Base-by-base conservation (phyloP, 2,797 vertebrate species). In the Phoeniculus purpureus region DNA sequence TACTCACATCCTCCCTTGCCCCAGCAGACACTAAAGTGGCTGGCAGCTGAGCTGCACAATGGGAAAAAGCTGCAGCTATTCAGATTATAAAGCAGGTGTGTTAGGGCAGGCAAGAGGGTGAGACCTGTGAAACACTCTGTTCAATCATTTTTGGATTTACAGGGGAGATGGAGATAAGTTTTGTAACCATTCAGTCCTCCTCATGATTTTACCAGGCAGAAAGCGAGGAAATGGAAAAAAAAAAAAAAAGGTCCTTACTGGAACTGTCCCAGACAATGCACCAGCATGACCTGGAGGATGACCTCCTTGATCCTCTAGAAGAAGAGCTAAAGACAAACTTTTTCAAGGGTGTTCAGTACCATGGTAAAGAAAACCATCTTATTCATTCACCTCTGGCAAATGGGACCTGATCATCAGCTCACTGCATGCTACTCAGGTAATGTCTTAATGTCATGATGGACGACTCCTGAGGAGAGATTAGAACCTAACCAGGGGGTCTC, bases 171-270 rank as follows among this genome's bases (percentile, higher is more conserved):
- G 31, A 88, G 27, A 58, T 5, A 43, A 50, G 61, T 73, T 76
- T 84, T 79, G 77, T 60, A 88, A 32, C 29, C 2, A 2, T 13
- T 43, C 60, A 43, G 51, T n/a, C 8, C 67, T 89, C 59, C 66
- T 80, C 60, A 18, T 25, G 29, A 58, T 73, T 73, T 60, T 32
- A 2, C 74, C 60, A 77, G 31, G 70, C 62, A 90, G 34, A 15
- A 40, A 72, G 29, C 50, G 29, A 93, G 62, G 67, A 94, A 93
- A 92, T 40, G 50, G 91, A 95, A 84, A 73, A 62, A 55, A 52
- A 32, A 16, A 25, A 85, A 59, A 45, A 76, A 10, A 88, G 84
- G 48, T 34, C 37, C 37, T 37, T 37, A 37, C 37, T 37, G 37
- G 37, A 37, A 37, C 71, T 58, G 22, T 31, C 54, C 47, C 47